Conservation (phyloP, 2,797 vertebrate species). For the Selene dorsalis region DNA sequence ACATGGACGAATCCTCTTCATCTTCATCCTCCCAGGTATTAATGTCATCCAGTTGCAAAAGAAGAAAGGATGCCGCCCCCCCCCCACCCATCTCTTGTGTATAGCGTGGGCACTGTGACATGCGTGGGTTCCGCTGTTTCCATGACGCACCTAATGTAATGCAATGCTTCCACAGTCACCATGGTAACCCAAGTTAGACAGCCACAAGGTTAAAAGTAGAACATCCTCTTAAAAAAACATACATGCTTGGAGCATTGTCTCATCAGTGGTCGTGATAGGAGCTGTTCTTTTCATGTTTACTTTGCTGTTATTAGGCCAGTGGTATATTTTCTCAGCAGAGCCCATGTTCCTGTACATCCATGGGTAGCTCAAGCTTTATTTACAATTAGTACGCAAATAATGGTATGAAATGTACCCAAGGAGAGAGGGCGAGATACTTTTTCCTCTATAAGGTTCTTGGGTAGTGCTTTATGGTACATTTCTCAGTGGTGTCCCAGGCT, state of each 20-base stretch:
- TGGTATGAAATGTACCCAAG: constrained; percentile 10
- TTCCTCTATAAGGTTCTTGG: constrained; percentile 10
- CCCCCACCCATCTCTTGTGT: background rate
- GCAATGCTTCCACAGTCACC: constrained; percentile 42
- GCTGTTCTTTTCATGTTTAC: constrained; percentile 11
- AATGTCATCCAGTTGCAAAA: background rate
- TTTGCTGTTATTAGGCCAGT: background rate
- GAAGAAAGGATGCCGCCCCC: constrained; percentile 16
- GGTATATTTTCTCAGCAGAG: constrained; percentile 3
- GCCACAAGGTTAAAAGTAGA: constrained; percentile 52
- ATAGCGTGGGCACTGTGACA: constrained; percentile 27
- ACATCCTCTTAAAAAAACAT: constrained; percentile 43
- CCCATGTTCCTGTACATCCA: background rate
- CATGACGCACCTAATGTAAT: constrained; percentile 38
- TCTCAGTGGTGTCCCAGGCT: constrained; percentile 25
- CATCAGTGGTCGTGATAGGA: background rate
- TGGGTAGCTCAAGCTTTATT: constrained; percentile 5
- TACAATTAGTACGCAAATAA: constrained; percentile 4
- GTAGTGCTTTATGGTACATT: constrained; percentile 4
- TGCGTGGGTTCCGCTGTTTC: constrained; percentile 49
- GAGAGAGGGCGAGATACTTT: background rate
- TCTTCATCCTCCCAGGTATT: background rate
- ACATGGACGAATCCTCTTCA: background rate
- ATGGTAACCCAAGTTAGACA: constrained; percentile 42
- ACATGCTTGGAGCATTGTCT: constrained; percentile 3